Evolutionary conservation across 2,797 vertebrate species (phyloP), one percentile per base, ranked within the genome.

Genomic region (Choloepus didactylus): DNA sequence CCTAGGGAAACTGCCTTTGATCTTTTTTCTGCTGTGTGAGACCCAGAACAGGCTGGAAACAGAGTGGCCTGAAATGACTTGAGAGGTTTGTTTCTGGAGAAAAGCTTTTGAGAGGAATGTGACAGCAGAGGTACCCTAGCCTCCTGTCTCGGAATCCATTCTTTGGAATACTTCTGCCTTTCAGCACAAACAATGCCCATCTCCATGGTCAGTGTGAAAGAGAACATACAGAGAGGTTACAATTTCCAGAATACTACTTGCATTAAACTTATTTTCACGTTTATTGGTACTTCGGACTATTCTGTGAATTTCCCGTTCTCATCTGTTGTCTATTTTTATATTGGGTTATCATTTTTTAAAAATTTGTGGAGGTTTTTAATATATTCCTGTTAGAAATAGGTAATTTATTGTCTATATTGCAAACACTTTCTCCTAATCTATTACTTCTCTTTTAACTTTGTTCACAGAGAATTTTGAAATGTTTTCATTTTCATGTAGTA

Each of bases 381-480:
- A 15, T 10, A 54, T 31, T 59, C 18, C 27, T 69, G 18, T 38
- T 73, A 64, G 8, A 82, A 44, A 64, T 25, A 60, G 4, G 60
- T 79, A 56, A 25, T 44, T 16, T 51, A 14, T 92, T 81, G 62
- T 12, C 23, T 41, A 29, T 59, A 6, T 10, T 72, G 9, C 10
- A 21, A 75, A 70, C 1, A 19, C 64, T 44, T 77, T 79, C 3
- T 77, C 31, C 9, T 0, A 60, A 19, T 15, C 27, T 75, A 6
- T 79, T n/a, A 46, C 44, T 84, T 94, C 9, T 41, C 11, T 80
- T 92, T 95, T 70, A 85, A 75, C 9, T 91, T 80, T 60, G 1
- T 87, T 83, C 51, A 15, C 23, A 54, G 16, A 54, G 2, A 46
- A 35, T 69, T 82, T 90, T 81, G 3, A 86, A 49, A 70, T 83